Evolutionary conservation across 2,888 invertebrate genomes (phyloP), one percentile per base, ranked within the genome.

Genomic region (Villa cingulata): DNA sequence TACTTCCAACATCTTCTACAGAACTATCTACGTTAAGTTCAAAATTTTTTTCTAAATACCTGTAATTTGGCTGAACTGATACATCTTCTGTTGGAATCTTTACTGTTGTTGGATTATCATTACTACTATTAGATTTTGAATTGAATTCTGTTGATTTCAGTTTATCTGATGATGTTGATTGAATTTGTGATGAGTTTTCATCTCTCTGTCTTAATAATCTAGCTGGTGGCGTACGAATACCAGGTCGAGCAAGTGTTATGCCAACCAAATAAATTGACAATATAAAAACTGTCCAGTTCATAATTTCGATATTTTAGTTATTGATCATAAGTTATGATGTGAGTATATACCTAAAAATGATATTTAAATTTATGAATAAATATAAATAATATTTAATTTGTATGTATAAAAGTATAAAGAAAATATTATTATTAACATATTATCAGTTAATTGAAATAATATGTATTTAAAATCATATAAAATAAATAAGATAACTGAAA

Each of bases 21-120:
- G 23, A 17, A 36, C n/a, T 15, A 36, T 36, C 36, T 3, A 23
- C 7, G 7, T 23, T 51, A 45, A 37, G 20, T 29, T 45, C 37
- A 45, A 38, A 20, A 15, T 16, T 42, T 37, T 47, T n/a, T 37
- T 46, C 36, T 48, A 53, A 53, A 46, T 53, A 53, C 53, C 53
- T 53, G 53, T 51, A 49, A 48, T 53, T 51, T 45, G 41, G 40
- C 6, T 6, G 1, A 42, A 29, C 3, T 15, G 18, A n/a, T 34
- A 39, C 16, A 17, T 32, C 2, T 19, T 38, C 7, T 41, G 44
- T 27, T 32, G 47, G 16, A n/a, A n/a, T n/a, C n/a, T n/a, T n/a
- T n/a, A n/a, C n/a, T n/a, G n/a, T n/a, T 17, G 29, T 36, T 44
- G 46, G 41, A 17, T 46, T 41, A 16, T 41, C 41, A 27, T 36